phyloP scores from a whole-genome alignment of 2,113 vertebrate genomes.

The Progne subis region DNA sequence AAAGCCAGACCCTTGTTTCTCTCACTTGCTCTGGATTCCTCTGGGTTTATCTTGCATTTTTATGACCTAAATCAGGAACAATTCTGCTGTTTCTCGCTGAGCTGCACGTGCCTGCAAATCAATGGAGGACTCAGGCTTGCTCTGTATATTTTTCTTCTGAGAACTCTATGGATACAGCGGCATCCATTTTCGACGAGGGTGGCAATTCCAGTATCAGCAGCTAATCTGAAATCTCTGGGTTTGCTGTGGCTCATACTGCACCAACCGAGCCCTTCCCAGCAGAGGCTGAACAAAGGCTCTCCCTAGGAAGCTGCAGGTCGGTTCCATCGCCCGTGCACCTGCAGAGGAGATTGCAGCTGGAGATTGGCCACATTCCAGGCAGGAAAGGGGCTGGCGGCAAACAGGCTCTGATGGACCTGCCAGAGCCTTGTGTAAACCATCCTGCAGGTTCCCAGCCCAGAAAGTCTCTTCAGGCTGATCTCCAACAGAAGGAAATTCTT shows the following conservation, averaged over 20 bases:
- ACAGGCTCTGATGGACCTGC: not conserved
- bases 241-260: not conserved
- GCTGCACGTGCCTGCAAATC: not conserved
- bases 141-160: not conserved
- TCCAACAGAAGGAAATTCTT: not conserved
- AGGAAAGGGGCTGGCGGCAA: not conserved
- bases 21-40: not conserved
- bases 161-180: not conserved
- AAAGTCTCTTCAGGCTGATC: not conserved
- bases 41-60: not conserved
- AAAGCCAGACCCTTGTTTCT: not conserved
- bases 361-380: not conserved
- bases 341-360: not conserved
- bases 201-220: not conserved
- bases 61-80: not conserved
- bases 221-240: not conserved
- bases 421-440: not conserved
- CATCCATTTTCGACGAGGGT: not conserved
- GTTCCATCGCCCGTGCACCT: rapidly evolving
- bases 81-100: not conserved
- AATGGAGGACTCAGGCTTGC: not conserved
- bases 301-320: not conserved
- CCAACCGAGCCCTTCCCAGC: not conserved
- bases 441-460: not conserved
- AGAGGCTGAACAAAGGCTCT: not conserved